These are phyloP conservation scores for Sericinus montela DNA, from an alignment of 2,888 invertebrate genomes.

Conservation along the genomic window DNA sequence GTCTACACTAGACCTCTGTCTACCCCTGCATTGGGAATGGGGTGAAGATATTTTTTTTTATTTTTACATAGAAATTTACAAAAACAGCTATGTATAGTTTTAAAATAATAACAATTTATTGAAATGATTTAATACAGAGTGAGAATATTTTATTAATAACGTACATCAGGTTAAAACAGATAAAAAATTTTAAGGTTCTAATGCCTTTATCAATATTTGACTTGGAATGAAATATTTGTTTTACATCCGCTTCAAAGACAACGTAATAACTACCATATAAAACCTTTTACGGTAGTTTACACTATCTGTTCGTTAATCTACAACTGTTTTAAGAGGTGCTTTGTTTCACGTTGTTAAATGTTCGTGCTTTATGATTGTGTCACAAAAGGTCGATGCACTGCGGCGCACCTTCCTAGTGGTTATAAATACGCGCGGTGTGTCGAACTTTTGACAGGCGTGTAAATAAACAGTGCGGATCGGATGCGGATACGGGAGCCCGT, in stretches of 20 bases:
- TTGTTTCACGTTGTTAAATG: conserved; percentile 41
- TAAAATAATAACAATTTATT: no score
- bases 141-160: no score
- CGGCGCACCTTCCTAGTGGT: conserved; percentile 65
- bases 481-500: conserved; percentile 32
- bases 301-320: conserved; percentile 31
- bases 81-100: no score
- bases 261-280: conserved; percentile 29
- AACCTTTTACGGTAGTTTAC: conserved; percentile 44
- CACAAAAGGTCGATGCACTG: conserved; percentile 64
- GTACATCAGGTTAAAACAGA: no score
- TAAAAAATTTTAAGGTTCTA: not conserved
- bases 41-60: no score
- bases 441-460: conserved; percentile 72
- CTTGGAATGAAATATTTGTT: conserved; percentile 11
- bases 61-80: no score
- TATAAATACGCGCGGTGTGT: conserved; percentile 69
- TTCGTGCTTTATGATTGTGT: conserved; percentile 51
- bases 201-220: not conserved
- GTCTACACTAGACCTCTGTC: no score
- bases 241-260: conserved; percentile 7
- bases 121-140: no score
- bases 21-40: no score
- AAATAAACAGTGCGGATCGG: conserved; percentile 60
- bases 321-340: conserved; percentile 40